Percentiles rank a stretch among this genome's conserved stretches.
These are phyloP conservation scores for Echiichthys vipera DNA, from an alignment of 2,797 vertebrate genomes.

Conservation along the genomic window DNA sequence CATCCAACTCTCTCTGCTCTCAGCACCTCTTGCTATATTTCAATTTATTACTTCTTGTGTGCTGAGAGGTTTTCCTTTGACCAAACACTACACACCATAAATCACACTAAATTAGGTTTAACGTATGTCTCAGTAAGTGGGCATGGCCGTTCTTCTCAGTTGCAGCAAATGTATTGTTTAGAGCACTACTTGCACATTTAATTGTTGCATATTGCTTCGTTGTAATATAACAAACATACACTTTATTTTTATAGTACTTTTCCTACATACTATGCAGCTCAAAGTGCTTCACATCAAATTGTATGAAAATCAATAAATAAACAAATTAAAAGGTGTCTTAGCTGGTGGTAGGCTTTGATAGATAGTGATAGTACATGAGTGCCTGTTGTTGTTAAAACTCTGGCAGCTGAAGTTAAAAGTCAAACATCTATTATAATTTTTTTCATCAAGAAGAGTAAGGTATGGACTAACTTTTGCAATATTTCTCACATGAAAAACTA, in stretches of 20 bases:
- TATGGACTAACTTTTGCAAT: not conserved
- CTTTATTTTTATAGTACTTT: not conserved
- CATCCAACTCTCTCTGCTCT: not conserved
- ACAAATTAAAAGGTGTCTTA: not conserved
- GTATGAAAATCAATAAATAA: not conserved
- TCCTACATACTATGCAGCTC: not conserved
- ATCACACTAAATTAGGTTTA: constrained; percentile 6
- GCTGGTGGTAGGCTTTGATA: not conserved
- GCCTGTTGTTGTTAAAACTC: not conserved
- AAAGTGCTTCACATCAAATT: not conserved
- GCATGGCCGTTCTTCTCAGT: not conserved
- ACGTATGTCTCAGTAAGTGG: not conserved
- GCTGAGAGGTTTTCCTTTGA: constrained; percentile 14
- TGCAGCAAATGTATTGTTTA: not conserved
- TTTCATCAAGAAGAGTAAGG: not conserved
- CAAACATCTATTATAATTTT: too few species aligned
- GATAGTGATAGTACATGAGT: too few species aligned
- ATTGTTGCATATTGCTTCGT: not conserved
- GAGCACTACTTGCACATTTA: constrained; percentile 2
- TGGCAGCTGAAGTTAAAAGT: not conserved
- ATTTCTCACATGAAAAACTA: not conserved
- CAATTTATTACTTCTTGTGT: not conserved
- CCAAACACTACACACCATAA: not conserved
- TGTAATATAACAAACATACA: not conserved
- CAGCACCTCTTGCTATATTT: constrained; percentile 8